Evolutionary conservation across 2,888 invertebrate species (phyloP), one percentile per base, ranked within the genome.

Genomic region (Mythimna albipuncta): DNA sequence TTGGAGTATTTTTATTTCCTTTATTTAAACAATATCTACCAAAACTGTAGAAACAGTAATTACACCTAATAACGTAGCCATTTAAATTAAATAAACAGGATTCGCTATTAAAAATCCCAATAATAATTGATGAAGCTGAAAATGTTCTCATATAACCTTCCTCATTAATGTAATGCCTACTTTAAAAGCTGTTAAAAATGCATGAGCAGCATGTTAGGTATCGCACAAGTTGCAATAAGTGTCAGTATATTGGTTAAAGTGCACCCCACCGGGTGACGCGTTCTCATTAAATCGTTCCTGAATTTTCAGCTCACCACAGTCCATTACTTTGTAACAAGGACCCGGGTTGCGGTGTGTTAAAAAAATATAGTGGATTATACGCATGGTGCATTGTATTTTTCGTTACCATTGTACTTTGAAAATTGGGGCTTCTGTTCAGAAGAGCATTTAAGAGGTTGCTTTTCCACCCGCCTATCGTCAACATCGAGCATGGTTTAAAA

Each of bases 241-340:
- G 75, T 70, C 84, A 79, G 74, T 52, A 65, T 70, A 81, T 83
- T 68, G 74, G 74, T 70, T 70, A 65, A 70, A 83, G 80, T 73
- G 83, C 75, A 79, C 32, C 61, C 41, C 55, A n/a, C 59, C 55
- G 67, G 44, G 69, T 79, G 75, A 81, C 75, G 80, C 74, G 63
- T 83, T 81, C 74, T 61, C 75, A 66, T 83, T 74, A 70, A 79
- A 74, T 67, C 50, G 61, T 83, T 62, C 69, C 80, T 70, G 75
- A 79, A 81, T 73, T 79, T 79, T 64, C 69, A 83, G 61, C 32
- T 21, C 26, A 63, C 74, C 80, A 58, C 84, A 81, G 67, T 74
- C 52, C 80, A 81, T 81, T 81, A 79, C 83, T 83, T 70, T 79
- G 80, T 73, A 67, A 80, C 52, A 58, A 68, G 73, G 62, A 83